Base-by-base conservation (phyloP, 2,888 invertebrate genomes). In the Adela reaumurella region DNA sequence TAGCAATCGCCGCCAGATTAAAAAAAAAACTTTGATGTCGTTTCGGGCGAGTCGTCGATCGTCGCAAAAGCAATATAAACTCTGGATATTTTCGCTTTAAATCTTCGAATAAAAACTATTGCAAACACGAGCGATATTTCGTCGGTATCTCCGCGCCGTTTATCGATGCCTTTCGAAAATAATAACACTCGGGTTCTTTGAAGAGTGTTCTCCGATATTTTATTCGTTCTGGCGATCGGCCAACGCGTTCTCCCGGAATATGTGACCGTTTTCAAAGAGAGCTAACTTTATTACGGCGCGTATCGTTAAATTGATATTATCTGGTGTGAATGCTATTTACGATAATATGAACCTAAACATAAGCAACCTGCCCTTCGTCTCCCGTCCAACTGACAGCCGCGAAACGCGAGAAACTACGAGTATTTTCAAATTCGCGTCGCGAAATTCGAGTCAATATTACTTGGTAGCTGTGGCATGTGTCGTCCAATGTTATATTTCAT, bases 21-120 rank as follows among this genome's bases (percentile, higher is more conserved):
- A n/a, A n/a, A n/a, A n/a, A 48, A 43, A 43, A 43, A 17, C 48
- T 48, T 44, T 28, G 11, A 24, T 43, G 48, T 48, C 48, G 43
- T 48, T 48, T 24, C 28, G 28, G 43, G n/a, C n/a, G n/a, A n/a
- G n/a, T n/a, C 24, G 24, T 24, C 24, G 8, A 24, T 8, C 24
- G 24, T 24, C 24, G 24, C 24, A n/a, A n/a, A n/a, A n/a, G n/a
- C n/a, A 24, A 24, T 8, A 24, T 24, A 8, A 24, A 24, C 24
- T 24, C 8, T 4, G 5, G 24, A 24, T 6, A 24, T 24, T 24
- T 14, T 14, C 35, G 14, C 14, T 35, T 14, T 35, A 35, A 35
- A 35, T 35, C 35, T 35, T 14, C 35, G 11, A 35, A 35, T 14
- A 14, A 35, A 35, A 35, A 35, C 35, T 8, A 35, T 35, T 35